These are phyloP conservation scores for Pheosia gnoma DNA, from an alignment of 2,888 invertebrate species.

Conservation along the genomic window DNA sequence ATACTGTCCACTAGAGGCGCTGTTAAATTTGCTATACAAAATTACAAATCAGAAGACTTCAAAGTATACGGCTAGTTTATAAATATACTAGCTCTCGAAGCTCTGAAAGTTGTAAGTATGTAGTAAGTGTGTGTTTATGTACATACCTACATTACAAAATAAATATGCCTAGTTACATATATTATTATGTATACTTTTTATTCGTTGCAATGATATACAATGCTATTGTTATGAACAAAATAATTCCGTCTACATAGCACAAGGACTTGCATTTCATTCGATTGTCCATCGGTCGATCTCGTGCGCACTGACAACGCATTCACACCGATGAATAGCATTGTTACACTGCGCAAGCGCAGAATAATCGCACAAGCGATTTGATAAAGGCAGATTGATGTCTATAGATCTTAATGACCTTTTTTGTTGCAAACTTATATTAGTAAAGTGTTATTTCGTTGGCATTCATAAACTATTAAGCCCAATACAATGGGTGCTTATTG, in stretches of 20 bases:
- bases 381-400: constrained; percentile 54
- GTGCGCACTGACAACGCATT: constrained; percentile 55
- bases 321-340: constrained; percentile 68
- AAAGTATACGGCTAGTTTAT: too few relatives aligned
- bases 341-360: constrained; percentile 25
- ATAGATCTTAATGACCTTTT: constrained; percentile 37
- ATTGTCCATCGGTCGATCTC: constrained; percentile 51
- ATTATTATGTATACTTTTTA: too few relatives aligned
- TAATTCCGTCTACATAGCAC: constrained; percentile 28
- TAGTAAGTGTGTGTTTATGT: too few relatives aligned
- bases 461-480: constrained; percentile 3
- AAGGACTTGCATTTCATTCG: constrained; percentile 42
- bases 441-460: neutral
- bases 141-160: too few relatives aligned
- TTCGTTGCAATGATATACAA: neutral
- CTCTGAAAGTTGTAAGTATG: too few relatives aligned
- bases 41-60: too few relatives aligned
- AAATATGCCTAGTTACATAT: too few relatives aligned
- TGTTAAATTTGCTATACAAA: too few relatives aligned
- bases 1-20: too few relatives aligned
- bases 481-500: neutral
- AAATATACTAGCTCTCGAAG: too few relatives aligned
- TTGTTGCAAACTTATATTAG: constrained; percentile 36
- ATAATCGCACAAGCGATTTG: constrained; percentile 59
- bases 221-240: neutral